phyloP scores from a whole-genome alignment of 2,113 vertebrate genomes.

The Merops nubicus region DNA sequence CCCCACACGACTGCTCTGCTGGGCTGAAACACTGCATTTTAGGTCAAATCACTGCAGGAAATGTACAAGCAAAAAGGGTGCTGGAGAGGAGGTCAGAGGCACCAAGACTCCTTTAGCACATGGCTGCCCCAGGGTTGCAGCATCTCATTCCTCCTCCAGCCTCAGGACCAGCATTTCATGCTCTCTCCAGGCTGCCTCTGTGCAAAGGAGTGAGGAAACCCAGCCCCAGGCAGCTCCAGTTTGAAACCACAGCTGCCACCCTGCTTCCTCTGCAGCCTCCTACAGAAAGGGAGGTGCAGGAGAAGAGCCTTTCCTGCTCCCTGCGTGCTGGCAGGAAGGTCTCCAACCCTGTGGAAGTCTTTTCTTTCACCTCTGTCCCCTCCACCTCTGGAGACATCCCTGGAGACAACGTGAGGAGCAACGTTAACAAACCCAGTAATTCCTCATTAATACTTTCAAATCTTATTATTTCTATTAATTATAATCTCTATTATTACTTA shows the following conservation, averaged over 20 bases:
- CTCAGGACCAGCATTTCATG: not conserved
- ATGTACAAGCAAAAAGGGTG: not conserved
- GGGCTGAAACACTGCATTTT: not conserved
- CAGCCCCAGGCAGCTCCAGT: not conserved
- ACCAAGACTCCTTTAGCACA: not conserved
- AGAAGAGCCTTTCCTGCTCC: not conserved
- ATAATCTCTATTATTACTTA: not conserved
- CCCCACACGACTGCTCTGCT: not conserved
- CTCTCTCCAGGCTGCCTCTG: not conserved
- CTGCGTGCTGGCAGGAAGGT: not conserved
- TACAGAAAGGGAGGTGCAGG: not conserved
- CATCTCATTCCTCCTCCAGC: not conserved
- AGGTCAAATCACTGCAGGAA: not conserved
- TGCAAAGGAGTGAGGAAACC: not conserved
- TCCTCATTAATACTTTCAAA: not conserved
- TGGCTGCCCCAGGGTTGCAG: not conserved
- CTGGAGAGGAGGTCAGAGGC: not conserved
- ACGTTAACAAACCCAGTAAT: not conserved
- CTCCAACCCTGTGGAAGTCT: not conserved
- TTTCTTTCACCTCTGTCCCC: not conserved
- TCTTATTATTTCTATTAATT: not conserved
- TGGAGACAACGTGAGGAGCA: not conserved
- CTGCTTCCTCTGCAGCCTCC: not conserved
- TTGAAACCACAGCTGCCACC: fast-evolving
- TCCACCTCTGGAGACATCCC: not conserved